Evolutionary conservation across 2,888 invertebrate species (phyloP).

Genomic region (Xiphydria camelus): DNA sequence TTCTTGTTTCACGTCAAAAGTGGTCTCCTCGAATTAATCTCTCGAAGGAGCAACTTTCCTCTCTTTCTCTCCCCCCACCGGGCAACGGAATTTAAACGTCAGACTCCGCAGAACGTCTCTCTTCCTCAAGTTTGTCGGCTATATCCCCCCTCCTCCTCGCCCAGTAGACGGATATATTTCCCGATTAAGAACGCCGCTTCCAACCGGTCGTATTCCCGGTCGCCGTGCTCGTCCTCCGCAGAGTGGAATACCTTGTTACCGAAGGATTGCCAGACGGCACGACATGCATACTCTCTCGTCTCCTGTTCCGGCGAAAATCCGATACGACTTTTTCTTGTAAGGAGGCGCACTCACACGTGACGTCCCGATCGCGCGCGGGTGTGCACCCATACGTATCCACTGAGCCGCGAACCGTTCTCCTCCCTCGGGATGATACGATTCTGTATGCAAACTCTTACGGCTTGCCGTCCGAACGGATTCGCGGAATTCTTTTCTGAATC

Average conservation of each 20-base stretch:
- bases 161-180: no score
- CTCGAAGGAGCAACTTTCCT: no score
- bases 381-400: background rate
- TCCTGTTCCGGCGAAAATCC: background rate
- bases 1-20: no score
- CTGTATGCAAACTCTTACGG: conserved; percentile 1
- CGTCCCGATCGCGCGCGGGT: background rate
- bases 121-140: no score
- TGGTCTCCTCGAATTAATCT: no score
- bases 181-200: no score
- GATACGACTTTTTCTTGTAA: conserved; percentile 1
- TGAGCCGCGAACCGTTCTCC: background rate
- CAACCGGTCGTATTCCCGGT: no score
- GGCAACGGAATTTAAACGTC: no score
- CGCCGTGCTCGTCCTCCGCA: background rate
- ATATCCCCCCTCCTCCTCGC: no score
- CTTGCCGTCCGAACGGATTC: background rate
- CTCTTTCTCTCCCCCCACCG: no score
- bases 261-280: background rate
- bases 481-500: background rate
- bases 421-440: background rate
- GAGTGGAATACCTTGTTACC: conserved; percentile 2
- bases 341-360: background rate
- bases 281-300: background rate
- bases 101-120: no score